Evolutionary conservation across 2,888 invertebrate genomes (phyloP), one percentile per base, ranked within the genome.

Genomic region (Phragmatobia fuliginosa): DNA sequence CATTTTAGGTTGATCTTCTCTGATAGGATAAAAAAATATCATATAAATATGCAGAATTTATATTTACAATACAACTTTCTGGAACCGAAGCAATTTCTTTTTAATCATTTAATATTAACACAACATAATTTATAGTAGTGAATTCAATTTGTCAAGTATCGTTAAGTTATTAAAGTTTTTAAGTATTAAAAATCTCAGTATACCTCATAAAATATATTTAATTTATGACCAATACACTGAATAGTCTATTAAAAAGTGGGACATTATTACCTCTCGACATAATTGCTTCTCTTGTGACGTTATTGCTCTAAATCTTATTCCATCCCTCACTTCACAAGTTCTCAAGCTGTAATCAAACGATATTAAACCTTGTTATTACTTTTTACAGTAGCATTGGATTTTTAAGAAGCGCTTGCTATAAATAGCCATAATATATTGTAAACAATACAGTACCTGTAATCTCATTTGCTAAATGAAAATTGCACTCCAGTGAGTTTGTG

Each of bases 271-370:
- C 45, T n/a, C 45, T 49, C n/a, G 45, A 8, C 45, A 6, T 61
- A 36, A 61, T 61, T 61, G 33, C 36, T 36, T 61, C 25, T 25
- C n/a, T 61, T 49, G 45, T 49, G 21, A 45, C 45, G 45, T 49
- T 45, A 45, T 61, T 61, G 16, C n/a, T 61, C 14, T 25, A 61
- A 36, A 36, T 61, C 61, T 38, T 36, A 25, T 36, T 61, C 6
- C 61, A 61, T 10, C n/a, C 38, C 21, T n/a, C 45, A 49, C 45
- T 25, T 33, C 61, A 61, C 33, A 16, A 61, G 7, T 16, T 36
- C 61, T 36, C 61, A 36, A 61, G 36, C 16, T 16, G 61, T 25
- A 61, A 61, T 61, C 61, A 14, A 61, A 61, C 25, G 16, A 61
- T 36, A 61, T 61, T 36, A 36, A 36, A 11, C 16, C 16, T 36